Conservation (phyloP, 30 jellyfish, hydroid and myxozoan genomes). For the Hydractinia symbiolongicarpus region DNA sequence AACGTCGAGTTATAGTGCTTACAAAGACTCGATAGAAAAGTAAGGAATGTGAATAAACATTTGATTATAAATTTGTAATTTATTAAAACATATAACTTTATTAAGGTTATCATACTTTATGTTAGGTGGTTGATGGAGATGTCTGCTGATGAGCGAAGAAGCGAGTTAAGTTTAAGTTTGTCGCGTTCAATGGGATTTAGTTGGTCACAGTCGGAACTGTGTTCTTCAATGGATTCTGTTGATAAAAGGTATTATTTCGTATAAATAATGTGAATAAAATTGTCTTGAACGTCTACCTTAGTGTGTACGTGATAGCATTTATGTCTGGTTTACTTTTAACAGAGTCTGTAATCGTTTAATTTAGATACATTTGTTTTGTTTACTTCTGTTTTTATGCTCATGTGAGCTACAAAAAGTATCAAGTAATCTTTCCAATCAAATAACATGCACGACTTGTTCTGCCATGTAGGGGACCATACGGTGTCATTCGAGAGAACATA, state of each 20-base stretch:
- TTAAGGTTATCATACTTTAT: not conserved
- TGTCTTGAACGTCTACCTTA: no score
- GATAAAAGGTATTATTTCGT: not conserved
- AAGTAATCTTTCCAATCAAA: no score
- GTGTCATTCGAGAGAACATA: not conserved
- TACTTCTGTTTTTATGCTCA: not conserved
- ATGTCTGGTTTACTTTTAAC: no score
- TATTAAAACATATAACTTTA: no score
- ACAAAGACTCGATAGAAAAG: not conserved
- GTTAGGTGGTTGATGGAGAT: not conserved
- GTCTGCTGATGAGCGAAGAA: not conserved
- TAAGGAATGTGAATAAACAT: no score
- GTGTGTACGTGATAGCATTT: no score
- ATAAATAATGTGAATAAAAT: not conserved
- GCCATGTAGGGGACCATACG: not conserved
- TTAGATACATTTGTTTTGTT: not conserved
- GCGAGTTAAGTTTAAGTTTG: constrained; percentile 6
- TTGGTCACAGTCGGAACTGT: not conserved
- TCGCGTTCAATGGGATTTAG: constrained; percentile 5
- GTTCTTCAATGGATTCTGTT: not conserved
- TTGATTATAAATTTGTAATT: no score
- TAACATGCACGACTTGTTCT: not conserved
- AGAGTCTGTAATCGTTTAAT: not conserved
- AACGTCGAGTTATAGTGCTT: constrained; percentile 9
- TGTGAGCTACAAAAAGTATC: not conserved